Percentiles rank a stretch among this genome's conserved stretches.
These are phyloP conservation scores for Volucella inflata DNA, from an alignment of 2,888 invertebrate genomes.

Conservation along the genomic window DNA sequence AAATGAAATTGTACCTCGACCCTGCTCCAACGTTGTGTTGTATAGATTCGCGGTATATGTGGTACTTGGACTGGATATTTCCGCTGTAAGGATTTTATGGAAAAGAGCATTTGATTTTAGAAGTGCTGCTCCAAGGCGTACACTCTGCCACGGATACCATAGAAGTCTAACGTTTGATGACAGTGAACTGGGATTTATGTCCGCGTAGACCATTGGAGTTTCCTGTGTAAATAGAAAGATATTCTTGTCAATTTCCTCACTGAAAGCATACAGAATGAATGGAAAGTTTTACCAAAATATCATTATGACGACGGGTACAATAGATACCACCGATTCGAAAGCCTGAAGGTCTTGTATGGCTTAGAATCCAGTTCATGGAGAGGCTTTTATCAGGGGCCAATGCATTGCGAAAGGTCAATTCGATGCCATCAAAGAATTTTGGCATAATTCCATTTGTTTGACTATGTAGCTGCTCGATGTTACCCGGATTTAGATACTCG, in stretches of 20 bases:
- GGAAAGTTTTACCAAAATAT: slow-evolving; percentile 80
- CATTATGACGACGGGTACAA: slow-evolving; percentile 77
- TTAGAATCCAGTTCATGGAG: slow-evolving; percentile 80
- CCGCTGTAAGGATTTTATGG: slow-evolving; percentile 79
- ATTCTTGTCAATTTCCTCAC: background rate
- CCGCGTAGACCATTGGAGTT: slow-evolving; percentile 82
- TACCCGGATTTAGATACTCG: slow-evolving; percentile 81
- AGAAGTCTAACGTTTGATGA: slow-evolving; percentile 81
- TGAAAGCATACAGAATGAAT: slow-evolving; percentile 4
- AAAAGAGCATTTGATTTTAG: slow-evolving; percentile 78
- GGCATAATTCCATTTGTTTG: slow-evolving; percentile 82
- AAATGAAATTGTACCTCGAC: slow-evolving; percentile 81
- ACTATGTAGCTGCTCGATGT: slow-evolving; percentile 81
- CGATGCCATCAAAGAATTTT: slow-evolving; percentile 81
- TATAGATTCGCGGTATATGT: slow-evolving; percentile 81
- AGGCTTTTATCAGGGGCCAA: slow-evolving; percentile 81
- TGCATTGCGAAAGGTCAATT: slow-evolving; percentile 80
- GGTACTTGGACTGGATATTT: slow-evolving; percentile 78
- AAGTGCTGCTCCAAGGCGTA: slow-evolving; percentile 78
- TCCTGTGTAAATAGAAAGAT: slow-evolving; percentile 76
- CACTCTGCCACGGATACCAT: slow-evolving; percentile 79
- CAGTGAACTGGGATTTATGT: slow-evolving; percentile 82
- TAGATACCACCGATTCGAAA: slow-evolving; percentile 83
- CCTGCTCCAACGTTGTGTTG: slow-evolving; percentile 79
- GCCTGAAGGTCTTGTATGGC: slow-evolving; percentile 81